Evolutionary conservation across 2,797 vertebrate genomes (phyloP), one percentile per base, ranked within the genome.

Genomic region (Mustela erminea): DNA sequence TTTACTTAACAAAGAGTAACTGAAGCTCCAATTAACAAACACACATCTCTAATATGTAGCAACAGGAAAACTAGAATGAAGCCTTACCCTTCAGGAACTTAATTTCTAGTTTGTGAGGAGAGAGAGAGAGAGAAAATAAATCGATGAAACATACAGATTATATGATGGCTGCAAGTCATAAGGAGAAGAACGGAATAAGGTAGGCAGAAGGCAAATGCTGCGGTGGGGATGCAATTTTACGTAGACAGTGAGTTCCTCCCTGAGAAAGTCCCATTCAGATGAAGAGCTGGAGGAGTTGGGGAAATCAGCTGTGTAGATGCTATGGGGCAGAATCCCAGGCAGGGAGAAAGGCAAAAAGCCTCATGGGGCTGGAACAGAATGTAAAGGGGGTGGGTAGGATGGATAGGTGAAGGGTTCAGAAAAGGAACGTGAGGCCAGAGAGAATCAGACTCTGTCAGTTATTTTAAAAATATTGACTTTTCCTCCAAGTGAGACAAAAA

Each of bases 1-100:
- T 68, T 93, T 80, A 54, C 10, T 78, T 75, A 70, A 74, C 62
- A 70, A 72, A 35, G 85, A 64, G 32, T 60, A 78, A 70, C 66
- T 86, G 49, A 82, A 75, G 17, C 3, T 17, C 3, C 25, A 46
- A 38, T 83, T 74, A 23, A 64, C 41, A 60, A 66, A 66, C 2
- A 27, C 0, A 32, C 14, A 13, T 84, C 35, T 90, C 14, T 70
- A 58, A 77, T 12, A 38, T 9, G 6, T 29, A 41, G 29, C 49
- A 93, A 12, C 49, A n/a, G 12, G 13, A 60, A 32, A 92, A 88
- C 2, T 3, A 87, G 62, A 17, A 87, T 13, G 94, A 66, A 90
- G 38, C 0, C 10, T 14, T 86, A 20, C 13, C 14, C 13, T 68
- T 2, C 3, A 41, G 27, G 6, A 49, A 3, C 14, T 70, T 87